Conservation (phyloP, 2,888 invertebrate genomes). For the Hoplodrina ambigua region DNA sequence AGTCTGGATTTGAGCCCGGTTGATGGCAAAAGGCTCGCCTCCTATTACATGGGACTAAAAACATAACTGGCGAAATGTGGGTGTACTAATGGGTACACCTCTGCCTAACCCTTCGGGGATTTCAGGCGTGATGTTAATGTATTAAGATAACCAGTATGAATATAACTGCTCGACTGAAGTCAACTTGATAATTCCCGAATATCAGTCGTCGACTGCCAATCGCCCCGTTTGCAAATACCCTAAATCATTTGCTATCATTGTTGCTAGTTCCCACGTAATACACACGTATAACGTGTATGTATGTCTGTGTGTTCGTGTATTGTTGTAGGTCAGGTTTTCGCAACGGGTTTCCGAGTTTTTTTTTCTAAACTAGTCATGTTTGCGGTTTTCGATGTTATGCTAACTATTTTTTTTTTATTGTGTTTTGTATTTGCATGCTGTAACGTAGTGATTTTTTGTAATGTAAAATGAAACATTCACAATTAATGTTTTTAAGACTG, state of each 20-base stretch:
- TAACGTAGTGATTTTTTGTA: not conserved
- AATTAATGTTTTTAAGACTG: not conserved
- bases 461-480: not conserved
- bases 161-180: too few species aligned
- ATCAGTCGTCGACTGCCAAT: conserved; percentile 8
- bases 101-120: too few species aligned
- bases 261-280: conserved; percentile 63
- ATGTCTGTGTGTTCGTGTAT: conserved; percentile 54
- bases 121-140: too few species aligned
- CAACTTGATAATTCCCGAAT: conserved; percentile 11
- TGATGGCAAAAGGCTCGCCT: too few species aligned
- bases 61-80: too few species aligned
- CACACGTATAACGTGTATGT: conserved; percentile 33
- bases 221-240: conserved; percentile 47
- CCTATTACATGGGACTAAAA: too few species aligned
- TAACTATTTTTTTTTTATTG: conserved; percentile 21
- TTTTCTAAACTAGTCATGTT: conserved; percentile 17
- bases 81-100: too few species aligned
- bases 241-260: conserved; percentile 48
- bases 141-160: too few species aligned
- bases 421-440: conserved; percentile 4
- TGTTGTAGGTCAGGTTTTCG: conserved; percentile 77
- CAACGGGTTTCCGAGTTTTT: conserved; percentile 60
- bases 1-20: too few species aligned
- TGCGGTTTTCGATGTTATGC: conserved; percentile 29